Evolutionary conservation across 2,888 invertebrate species (phyloP).

Genomic region (Acronicta aceris): DNA sequence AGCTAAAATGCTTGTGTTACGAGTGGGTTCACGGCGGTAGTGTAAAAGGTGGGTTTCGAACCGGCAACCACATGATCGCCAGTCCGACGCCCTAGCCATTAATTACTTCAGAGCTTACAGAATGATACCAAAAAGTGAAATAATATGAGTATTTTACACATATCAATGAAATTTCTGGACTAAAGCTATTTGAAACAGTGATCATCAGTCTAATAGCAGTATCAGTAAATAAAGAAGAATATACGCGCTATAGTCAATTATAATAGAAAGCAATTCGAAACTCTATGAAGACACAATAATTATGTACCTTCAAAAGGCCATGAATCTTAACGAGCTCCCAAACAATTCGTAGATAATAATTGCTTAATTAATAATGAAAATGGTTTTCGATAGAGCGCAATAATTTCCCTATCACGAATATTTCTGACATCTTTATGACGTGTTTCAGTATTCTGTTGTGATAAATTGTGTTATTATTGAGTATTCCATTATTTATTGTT

Average conservation of each 20-base stretch:
- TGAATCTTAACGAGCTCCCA: slow-evolving; percentile 47
- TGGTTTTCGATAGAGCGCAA: slow-evolving; percentile 12
- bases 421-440: slow-evolving; percentile 20
- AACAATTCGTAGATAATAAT: slow-evolving; percentile 35
- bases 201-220: neutral
- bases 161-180: neutral
- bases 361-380: slow-evolving; percentile 35
- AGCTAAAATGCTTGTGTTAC: too few species aligned
- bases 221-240: slow-evolving; percentile 11
- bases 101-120: neutral
- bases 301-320: slow-evolving; percentile 30
- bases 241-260: slow-evolving; percentile 11
- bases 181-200: neutral
- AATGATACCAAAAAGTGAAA: neutral
- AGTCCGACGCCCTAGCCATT: too few species aligned
- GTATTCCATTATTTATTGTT: neutral
- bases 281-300: slow-evolving; percentile 37
- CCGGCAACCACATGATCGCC: too few species aligned
- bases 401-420: slow-evolving; percentile 18
- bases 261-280: slow-evolving; percentile 26
- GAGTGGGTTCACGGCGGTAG: too few species aligned
- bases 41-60: too few species aligned
- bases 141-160: neutral
- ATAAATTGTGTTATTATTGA: neutral
- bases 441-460: slow-evolving; percentile 1